Conservation (phyloP, 2,113 vertebrate species). For the Recurvirostra avosetta region DNA sequence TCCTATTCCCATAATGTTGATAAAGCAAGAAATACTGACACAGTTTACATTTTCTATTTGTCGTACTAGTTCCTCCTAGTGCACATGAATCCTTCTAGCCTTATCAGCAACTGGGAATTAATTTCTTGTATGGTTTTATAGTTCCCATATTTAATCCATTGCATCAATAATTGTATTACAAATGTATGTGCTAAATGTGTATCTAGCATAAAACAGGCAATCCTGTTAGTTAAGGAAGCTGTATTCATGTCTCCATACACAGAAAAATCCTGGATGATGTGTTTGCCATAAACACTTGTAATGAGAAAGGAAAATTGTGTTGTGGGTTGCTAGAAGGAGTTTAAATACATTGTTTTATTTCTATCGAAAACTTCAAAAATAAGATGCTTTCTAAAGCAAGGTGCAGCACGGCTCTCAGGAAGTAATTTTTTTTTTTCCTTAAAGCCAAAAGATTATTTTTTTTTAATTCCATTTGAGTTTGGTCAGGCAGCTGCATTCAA, state of each 20-base stretch:
- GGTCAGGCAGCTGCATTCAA: neutral
- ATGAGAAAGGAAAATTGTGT: slow-evolving; percentile 3
- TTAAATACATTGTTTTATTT: slow-evolving; percentile 39
- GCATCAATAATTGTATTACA: slow-evolving; percentile 25
- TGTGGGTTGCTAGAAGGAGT: neutral
- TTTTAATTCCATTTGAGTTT: neutral
- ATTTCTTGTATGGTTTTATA: neutral
- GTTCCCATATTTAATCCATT: slow-evolving; percentile 17
- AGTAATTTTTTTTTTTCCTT: neutral
- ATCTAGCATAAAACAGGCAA: slow-evolving; percentile 3
- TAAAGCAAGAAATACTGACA: neutral
- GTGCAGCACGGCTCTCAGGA: neutral
- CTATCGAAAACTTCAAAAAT: neutral
- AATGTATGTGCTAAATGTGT: neutral
- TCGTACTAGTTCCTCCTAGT: neutral
- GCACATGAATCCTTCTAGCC: neutral
- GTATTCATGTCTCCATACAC: neutral
- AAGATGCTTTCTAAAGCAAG: neutral
- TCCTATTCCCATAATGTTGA: neutral
- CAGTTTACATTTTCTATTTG: neutral
- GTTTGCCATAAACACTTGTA: slow-evolving; percentile 4
- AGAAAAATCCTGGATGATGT: neutral
- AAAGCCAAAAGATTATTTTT: neutral
- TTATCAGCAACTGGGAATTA: slow-evolving; percentile 2
- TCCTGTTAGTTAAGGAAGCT: neutral